These are phyloP conservation scores for Panagrolaimus sp. DNA, from an alignment of 1,140 invertebrate genomes.

Conservation along the genomic window DNA sequence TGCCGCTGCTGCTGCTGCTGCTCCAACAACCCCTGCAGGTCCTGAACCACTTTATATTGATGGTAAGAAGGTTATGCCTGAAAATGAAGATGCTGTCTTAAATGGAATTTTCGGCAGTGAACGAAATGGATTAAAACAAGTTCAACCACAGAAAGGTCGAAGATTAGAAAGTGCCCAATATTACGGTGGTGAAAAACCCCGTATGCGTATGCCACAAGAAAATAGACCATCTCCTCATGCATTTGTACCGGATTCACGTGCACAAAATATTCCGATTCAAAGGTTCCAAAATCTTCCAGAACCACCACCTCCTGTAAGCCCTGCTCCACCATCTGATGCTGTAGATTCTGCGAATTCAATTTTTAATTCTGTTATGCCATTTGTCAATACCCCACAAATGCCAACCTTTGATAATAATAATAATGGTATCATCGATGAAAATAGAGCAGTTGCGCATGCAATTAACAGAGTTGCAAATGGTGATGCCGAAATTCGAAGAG, in stretches of 20 bases:
- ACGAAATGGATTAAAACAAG: background rate
- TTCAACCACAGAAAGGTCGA: no score
- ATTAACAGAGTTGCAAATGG: background rate
- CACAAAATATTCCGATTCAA: no score
- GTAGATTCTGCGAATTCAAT: background rate
- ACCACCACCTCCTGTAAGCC: background rate
- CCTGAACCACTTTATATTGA: slow-evolving; percentile 15
- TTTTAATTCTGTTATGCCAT: background rate
- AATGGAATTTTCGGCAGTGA: slow-evolving; percentile 3
- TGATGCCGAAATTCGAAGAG: background rate
- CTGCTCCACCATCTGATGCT: background rate
- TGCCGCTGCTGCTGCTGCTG: no score
- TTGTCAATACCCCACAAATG: slow-evolving; percentile 2
- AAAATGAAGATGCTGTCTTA: slow-evolving; percentile 8
- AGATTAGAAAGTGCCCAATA: no score
- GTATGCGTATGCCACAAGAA: no score
- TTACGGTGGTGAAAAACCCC: no score
- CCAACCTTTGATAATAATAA: background rate
- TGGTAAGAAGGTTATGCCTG: slow-evolving; percentile 1
- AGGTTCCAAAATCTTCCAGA: background rate
- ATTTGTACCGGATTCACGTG: no score
- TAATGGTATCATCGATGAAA: background rate
- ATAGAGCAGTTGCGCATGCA: background rate
- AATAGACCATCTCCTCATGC: no score
- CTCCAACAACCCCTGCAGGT: background rate